Evolutionary conservation across 2,797 vertebrate genomes (phyloP), one percentile per base, ranked within the genome.

Genomic region (Characodon lateralis): DNA sequence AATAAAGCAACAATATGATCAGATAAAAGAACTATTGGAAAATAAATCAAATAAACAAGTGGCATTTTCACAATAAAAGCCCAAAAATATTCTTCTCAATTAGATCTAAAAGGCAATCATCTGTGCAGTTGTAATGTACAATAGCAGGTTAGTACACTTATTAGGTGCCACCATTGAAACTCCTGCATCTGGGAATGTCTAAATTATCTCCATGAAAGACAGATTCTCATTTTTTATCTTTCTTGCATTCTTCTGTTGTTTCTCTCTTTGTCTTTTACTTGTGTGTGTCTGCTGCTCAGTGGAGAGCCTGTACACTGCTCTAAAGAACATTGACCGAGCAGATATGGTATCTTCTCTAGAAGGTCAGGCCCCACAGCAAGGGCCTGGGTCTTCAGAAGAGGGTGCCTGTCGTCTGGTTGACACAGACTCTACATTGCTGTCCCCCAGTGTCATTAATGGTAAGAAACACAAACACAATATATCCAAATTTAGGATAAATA

Each of bases 371-470:
- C 87, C 95, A 0, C 97, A 96, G 77, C 94, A 94, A 50, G 94
- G 71, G 31, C 84, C 92, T 0, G 87, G 91, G 2, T 91, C 90
- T 35, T 91, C 94, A 75, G 97, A 96, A 78, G 96, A 96, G 1
- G 96, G 96, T 0, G 95, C 95, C 71, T 95, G 95, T 84, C 93
- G 95, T 61, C 94, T 95, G 48, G 24, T 76, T 0, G 96, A 97
- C 78, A 93, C 94, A 0, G 97, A 99, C 88, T 97, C 94, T 84
- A 82, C 96, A 74, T 95, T 97, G 4, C 94, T 98, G 71, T 98
- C 97, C 0, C 97, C 97, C 0, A 96, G 96, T 77, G 94, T 98
- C 91, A 92, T 97, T 92, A 99, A 99, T 96, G 98, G 98, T 98
- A 96, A 97, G 97, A 92, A 73, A 71, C 80, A 66, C 74, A 76